Conservation (phyloP, 2,888 invertebrate species). For the Cybosia mesomella region DNA sequence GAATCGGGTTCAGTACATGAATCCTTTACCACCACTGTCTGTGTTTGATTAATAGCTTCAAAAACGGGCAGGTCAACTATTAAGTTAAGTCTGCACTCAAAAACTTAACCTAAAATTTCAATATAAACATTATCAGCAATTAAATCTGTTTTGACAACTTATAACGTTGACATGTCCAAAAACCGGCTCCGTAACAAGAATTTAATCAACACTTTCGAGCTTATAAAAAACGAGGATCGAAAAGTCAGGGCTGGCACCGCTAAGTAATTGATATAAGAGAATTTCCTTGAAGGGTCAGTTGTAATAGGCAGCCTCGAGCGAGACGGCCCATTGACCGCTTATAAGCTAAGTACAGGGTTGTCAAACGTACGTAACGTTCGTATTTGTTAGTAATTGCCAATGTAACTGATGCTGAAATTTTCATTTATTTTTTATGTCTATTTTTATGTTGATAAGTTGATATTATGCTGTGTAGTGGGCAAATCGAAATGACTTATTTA, state of each 20-base stretch:
- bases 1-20: too few species aligned
- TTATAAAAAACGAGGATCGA: conserved; percentile 50
- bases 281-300: conserved; percentile 66
- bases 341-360: conserved; percentile 45
- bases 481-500: not conserved
- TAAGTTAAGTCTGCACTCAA: not conserved
- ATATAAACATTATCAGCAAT: conserved; percentile 37
- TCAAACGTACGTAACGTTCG: conserved; percentile 27
- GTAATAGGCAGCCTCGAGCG: conserved; percentile 71
- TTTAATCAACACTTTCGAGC: conserved; percentile 63
- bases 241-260: conserved; percentile 54
- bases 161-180: conserved; percentile 55
- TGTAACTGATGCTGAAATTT: conserved; percentile 7
- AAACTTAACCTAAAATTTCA: conserved; percentile 1
- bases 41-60: not conserved
- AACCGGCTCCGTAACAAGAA: conserved; percentile 59
- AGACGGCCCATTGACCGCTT: conserved; percentile 64
- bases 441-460: not conserved
- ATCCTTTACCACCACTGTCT: not conserved
- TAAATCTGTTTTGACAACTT: conserved; percentile 56
- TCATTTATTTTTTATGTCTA: not conserved
- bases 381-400: conserved; percentile 22
- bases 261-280: conserved; percentile 70
- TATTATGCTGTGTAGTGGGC: not conserved
- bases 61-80: not conserved